Conservation (phyloP, 2,113 vertebrate genomes). For the Tachycineta bicolor region DNA sequence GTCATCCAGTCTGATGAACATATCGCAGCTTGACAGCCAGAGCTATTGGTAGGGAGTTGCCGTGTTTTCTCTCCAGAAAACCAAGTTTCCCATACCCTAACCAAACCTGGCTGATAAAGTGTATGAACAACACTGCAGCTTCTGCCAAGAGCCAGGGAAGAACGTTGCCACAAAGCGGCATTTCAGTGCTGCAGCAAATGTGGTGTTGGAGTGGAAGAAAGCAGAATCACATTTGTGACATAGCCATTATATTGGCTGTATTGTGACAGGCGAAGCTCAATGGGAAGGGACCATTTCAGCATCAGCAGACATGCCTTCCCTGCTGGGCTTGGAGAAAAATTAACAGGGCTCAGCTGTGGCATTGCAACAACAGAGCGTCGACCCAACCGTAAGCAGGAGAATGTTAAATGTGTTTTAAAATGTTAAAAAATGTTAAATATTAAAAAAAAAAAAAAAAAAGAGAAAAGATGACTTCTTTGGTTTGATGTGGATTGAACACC, state of each 20-base stretch:
- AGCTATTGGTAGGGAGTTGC: background rate
- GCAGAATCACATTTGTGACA: conserved; percentile 45
- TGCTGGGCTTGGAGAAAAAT: conserved; percentile 59
- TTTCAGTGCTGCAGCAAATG: conserved; percentile 40
- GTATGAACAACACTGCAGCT: background rate
- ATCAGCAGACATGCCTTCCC: conserved; percentile 1
- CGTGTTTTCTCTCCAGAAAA: background rate
- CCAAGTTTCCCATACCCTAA: background rate
- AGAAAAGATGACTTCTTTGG: background rate
- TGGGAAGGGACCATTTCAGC: conserved; percentile 46
- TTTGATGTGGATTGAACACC: background rate
- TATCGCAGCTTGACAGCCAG: background rate
- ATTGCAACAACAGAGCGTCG: background rate
- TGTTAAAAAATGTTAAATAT: background rate
- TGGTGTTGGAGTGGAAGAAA: conserved; percentile 19
- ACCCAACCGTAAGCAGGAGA: background rate
- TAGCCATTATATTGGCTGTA: conserved; percentile 33
- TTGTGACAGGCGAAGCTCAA: conserved; percentile 45
- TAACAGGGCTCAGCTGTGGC: conserved; percentile 60
- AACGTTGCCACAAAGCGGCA: background rate
- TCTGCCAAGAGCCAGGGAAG: background rate
- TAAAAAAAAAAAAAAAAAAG: background rate
- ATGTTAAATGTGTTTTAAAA: background rate
- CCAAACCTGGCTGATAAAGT: background rate
- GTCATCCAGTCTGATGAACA: background rate